Conservation (phyloP, 1,140 invertebrate genomes). For the Sycobia sp. region DNA sequence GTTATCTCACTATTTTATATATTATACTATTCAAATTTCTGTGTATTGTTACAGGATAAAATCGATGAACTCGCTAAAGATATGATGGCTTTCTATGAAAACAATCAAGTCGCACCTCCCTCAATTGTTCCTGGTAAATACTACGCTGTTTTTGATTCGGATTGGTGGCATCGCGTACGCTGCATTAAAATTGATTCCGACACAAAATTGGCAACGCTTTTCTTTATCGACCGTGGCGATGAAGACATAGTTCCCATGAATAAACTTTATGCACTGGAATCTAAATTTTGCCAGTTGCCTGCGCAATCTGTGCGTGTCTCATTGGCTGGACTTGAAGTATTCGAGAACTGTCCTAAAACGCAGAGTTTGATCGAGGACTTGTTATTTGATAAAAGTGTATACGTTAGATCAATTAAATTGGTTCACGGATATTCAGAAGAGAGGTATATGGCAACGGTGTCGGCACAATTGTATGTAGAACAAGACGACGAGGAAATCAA, state of each 20-base stretch:
- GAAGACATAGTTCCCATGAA: slow-evolving; percentile 59
- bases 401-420: background rate
- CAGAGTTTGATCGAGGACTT: slow-evolving; percentile 38
- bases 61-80: slow-evolving; percentile 62
- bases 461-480: slow-evolving; percentile 4
- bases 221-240: slow-evolving; percentile 70
- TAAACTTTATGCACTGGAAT: slow-evolving; percentile 63
- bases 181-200: slow-evolving; percentile 58
- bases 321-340: slow-evolving; percentile 66
- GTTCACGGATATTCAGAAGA: background rate
- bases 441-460: background rate
- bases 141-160: slow-evolving; percentile 66
- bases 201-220: slow-evolving; percentile 60
- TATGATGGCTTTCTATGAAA: slow-evolving; percentile 64
- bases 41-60: slow-evolving; percentile 58
- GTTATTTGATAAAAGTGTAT: slow-evolving; percentile 12
- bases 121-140: slow-evolving; percentile 53
- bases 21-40: background rate
- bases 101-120: slow-evolving; percentile 29
- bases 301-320: slow-evolving; percentile 62
- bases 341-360: slow-evolving; percentile 46
- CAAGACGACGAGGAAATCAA: slow-evolving; percentile 41
- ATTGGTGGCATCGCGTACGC: slow-evolving; percentile 69
- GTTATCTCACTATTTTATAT: background rate
- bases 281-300: slow-evolving; percentile 64